phyloP scores from a whole-genome alignment of 2,888 invertebrate genomes.

The Dynastes tityus region DNA sequence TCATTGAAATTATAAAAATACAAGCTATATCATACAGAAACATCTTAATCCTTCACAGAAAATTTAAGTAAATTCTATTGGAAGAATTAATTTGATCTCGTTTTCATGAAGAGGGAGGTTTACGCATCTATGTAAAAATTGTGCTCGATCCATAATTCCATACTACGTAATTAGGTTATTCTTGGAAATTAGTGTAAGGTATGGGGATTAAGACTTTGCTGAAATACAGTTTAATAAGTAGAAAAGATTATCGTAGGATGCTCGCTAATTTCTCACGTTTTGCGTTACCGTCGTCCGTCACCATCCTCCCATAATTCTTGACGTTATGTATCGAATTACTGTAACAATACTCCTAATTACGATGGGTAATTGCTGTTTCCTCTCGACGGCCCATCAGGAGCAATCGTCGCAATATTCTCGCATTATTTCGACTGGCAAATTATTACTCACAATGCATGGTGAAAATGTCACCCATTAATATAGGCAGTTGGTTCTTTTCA shows the following conservation, averaged over 20 bases:
- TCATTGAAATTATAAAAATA: too few species aligned
- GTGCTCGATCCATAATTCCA: too few species aligned
- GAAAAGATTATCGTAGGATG: conserved; percentile 11
- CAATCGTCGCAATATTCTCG: conserved; percentile 36
- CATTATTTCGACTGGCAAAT: conserved; percentile 28
- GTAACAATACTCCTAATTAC: conserved; percentile 53
- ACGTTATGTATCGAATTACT: conserved; percentile 48
- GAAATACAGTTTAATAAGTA: conserved; percentile 6
- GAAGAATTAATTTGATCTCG: too few species aligned
- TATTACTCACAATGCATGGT: conserved; percentile 16
- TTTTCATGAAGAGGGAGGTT: too few species aligned
- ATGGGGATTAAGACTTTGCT: background rate
- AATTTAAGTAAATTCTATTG: too few species aligned
- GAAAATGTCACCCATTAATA: conserved; percentile 41
- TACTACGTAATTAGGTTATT: background rate
- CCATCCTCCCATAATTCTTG: conserved; percentile 22
- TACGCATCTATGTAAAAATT: too few species aligned
- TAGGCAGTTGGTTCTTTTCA: conserved; percentile 15
- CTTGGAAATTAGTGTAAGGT: background rate
- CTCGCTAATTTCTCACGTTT: conserved; percentile 29
- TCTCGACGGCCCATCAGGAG: conserved; percentile 48
- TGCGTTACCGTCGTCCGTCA: background rate
- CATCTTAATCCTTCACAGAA: too few species aligned
- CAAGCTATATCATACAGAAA: too few species aligned
- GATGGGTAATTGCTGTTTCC: conserved; percentile 52